Evolutionary conservation across 2,797 vertebrate genomes (phyloP).

Genomic region (Microctenopoma steveboyesi): DNA sequence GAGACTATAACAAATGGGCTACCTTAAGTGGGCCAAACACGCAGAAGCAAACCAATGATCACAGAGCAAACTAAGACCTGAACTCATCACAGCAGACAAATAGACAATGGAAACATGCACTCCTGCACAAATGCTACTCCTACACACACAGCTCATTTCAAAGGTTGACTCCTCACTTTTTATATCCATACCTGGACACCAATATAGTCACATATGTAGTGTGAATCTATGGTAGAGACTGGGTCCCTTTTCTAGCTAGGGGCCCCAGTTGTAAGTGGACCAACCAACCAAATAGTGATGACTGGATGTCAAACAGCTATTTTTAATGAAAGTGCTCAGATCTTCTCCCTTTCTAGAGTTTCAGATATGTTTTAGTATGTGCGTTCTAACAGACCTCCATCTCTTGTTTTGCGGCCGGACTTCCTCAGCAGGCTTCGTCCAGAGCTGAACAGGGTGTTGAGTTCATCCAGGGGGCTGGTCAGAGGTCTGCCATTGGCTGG

Average conservation of each 20-base stretch:
- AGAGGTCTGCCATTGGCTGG: slow-evolving; percentile 88
- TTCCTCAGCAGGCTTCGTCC: slow-evolving; percentile 92
- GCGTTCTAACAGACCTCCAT: slow-evolving; percentile 81
- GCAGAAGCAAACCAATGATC: slow-evolving; percentile 49
- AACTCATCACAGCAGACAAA: slow-evolving; percentile 42
- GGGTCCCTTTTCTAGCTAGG: no score
- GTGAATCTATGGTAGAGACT: no score
- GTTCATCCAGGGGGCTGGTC: slow-evolving; percentile 95
- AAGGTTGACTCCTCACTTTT: slow-evolving; percentile 7
- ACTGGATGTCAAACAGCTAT: background rate
- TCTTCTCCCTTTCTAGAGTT: background rate
- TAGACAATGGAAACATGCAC: slow-evolving; percentile 21
- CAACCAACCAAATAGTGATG: slow-evolving; percentile 38
- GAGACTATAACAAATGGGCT: slow-evolving; percentile 60
- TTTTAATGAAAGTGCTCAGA: background rate
- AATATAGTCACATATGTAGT: slow-evolving; percentile 7
- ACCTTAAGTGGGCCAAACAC: slow-evolving; percentile 59
- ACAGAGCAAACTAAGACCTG: slow-evolving; percentile 45
- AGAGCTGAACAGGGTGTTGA: slow-evolving; percentile 94
- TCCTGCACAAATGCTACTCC: background rate
- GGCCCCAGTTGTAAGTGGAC: background rate
- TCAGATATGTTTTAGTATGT: slow-evolving; percentile 3
- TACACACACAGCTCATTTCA: background rate
- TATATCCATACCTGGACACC: slow-evolving; percentile 3
- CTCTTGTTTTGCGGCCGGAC: slow-evolving; percentile 92